These are phyloP conservation scores for Seira sanloemensis DNA, from an alignment of 2,888 invertebrate genomes.

Conservation along the genomic window DNA sequence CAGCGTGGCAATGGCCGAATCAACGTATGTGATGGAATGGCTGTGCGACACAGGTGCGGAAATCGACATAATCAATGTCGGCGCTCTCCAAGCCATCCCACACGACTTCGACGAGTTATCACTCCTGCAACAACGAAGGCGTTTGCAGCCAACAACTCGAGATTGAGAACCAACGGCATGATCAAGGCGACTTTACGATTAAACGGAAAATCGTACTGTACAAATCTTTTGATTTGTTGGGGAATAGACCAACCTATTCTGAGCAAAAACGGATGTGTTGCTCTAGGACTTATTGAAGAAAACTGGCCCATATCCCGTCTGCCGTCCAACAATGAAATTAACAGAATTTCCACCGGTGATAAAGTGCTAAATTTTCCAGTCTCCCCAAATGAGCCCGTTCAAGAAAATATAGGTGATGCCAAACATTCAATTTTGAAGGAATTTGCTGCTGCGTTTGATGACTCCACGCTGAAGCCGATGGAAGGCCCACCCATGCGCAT, in stretches of 20 bases:
- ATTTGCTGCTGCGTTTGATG: constrained; percentile 18
- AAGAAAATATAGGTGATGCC: too few relatives aligned
- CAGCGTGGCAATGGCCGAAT: not conserved
- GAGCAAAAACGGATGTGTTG: constrained; percentile 27
- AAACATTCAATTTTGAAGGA: not conserved
- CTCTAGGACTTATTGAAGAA: constrained; percentile 5
- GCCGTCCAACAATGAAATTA: not conserved
- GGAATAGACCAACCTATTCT: not conserved
- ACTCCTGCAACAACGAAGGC: too few relatives aligned
- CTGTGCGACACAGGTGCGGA: constrained; percentile 21
- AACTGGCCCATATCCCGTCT: constrained; percentile 18
- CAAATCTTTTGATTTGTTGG: not conserved
- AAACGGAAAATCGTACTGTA: not conserved
- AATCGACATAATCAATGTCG: not conserved
- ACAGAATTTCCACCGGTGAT: not conserved
- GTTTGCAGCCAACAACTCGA: not conserved
- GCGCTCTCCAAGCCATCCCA: not conserved
- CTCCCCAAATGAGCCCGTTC: not conserved
- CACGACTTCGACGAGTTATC: not conserved
- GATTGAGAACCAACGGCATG: not conserved
- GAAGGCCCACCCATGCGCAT: constrained; percentile 26
- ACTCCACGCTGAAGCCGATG: not conserved
- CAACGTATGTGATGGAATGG: not conserved
- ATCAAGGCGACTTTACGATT: not conserved
- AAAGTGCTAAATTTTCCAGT: not conserved